These are phyloP conservation scores for Sipha maydis DNA, from an alignment of 2,888 invertebrate species.

Conservation along the genomic window DNA sequence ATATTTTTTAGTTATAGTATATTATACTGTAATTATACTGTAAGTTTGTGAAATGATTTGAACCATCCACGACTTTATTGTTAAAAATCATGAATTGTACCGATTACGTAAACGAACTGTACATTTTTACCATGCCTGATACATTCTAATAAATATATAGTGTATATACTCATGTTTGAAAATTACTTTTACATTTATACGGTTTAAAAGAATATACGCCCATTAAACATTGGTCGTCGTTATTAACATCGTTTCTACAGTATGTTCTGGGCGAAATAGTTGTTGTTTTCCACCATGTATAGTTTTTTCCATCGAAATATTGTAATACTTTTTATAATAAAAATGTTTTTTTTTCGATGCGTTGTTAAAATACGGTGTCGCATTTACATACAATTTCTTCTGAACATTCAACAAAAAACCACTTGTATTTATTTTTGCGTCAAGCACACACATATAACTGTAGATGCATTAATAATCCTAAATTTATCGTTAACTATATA, in stretches of 20 bases:
- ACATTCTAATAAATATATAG: conserved; percentile 25
- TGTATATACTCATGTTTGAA: background rate
- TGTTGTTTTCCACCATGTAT: background rate
- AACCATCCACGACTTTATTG: conserved; percentile 16
- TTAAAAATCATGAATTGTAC: conserved; percentile 22
- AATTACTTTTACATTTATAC: conserved; percentile 30
- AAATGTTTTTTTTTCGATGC: background rate
- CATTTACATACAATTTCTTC: background rate
- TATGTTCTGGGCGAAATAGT: background rate
- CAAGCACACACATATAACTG: background rate
- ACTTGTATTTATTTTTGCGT: conserved; percentile 7
- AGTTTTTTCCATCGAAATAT: background rate
- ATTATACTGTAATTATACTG: background rate
- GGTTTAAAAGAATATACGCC: conserved; percentile 17
- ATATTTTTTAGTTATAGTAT: background rate
- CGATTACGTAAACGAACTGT: conserved; percentile 18
- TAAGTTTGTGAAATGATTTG: background rate
- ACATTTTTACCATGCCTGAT: background rate
- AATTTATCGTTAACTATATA: background rate
- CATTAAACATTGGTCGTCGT: background rate
- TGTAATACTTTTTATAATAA: background rate
- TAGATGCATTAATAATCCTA: background rate
- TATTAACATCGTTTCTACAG: conserved; percentile 17
- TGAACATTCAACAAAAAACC: background rate
- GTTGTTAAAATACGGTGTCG: background rate